Base-by-base conservation (phyloP, 2,888 invertebrate species). In the Oligia strigilis region DNA sequence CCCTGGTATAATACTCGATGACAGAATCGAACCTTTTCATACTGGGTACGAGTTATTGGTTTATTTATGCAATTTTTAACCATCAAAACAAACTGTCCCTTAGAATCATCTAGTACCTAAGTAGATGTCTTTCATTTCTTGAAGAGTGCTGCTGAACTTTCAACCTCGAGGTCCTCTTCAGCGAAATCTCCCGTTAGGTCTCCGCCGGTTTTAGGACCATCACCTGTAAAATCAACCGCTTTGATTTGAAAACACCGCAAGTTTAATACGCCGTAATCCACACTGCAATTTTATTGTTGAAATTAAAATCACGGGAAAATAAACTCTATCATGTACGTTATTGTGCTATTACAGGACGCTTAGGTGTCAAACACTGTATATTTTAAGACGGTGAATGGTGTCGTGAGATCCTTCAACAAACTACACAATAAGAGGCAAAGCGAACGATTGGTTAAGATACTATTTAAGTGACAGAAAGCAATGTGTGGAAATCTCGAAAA, bases 181-280 rank as follows among this genome's bases (percentile, higher is more conserved):
- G 36, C 5, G 23, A 66, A n/a, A 71, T 64, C 13, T 72, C 43
- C 89, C 89, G 92, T 90, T 88, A 76, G 29, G 29, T 29, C 29
- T 14, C 43, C 85, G 89, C 89, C 60, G 87, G 6, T 79, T 81
- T 86, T 52, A 64, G 66, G 66, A 82, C 89, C 87, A 72, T 72
- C 79, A 80, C 66, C 80, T 82, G 72, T 77, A 83, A 87, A 86
- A 89, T 86, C 82, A 82, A 91, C 91, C 91, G 90, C 94, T 94
- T 95, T 95, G 95, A 95, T 95, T 95, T 94, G 95, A 95, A 95
- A 94, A 94, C 94, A 95, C 95, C 95, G 94, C 95, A 95, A 94
- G 80, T 91, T 88, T 87, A 88, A 86, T 87, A 85, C 81, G 67
- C 80, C 70, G 83, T 83, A 84, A 88, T 81, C 75, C 72, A 81